Percentiles rank a stretch among this genome's conserved stretches.
These are phyloP conservation scores for Xenus cinereus DNA, from an alignment of 2,113 vertebrate genomes.

Conservation along the genomic window DNA sequence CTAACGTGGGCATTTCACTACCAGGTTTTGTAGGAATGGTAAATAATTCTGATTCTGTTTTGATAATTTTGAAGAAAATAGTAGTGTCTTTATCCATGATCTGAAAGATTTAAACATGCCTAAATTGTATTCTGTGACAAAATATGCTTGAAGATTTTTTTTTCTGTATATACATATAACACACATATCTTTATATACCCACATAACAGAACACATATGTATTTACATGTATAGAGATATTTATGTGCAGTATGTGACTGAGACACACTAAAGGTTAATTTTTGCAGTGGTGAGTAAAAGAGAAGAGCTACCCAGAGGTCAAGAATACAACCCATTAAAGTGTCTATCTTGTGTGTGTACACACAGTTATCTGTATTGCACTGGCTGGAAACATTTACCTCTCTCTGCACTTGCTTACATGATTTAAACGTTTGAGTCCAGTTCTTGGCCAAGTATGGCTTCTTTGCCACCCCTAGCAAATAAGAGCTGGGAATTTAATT, in stretches of 20 bases:
- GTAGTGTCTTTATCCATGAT: not conserved
- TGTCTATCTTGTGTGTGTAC: not conserved
- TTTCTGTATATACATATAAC: not conserved
- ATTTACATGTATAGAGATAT: not conserved
- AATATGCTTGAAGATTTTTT: not conserved
- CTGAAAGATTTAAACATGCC: not conserved
- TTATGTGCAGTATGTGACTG: not conserved
- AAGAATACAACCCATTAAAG: not conserved
- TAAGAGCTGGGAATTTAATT: not conserved
- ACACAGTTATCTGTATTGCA: not conserved
- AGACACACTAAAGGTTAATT: not conserved
- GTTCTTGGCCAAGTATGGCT: not conserved
- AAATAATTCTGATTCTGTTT: not conserved
- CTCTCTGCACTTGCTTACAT: not conserved
- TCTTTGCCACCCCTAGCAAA: not conserved
- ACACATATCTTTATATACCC: not conserved
- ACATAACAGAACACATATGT: not conserved
- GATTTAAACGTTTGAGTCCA: not conserved
- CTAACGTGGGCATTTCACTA: not conserved
- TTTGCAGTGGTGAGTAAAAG: not conserved
- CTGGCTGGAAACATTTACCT: not conserved
- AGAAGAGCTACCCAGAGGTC: not conserved
- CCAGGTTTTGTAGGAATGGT: not conserved
- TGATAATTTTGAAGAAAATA: not conserved
- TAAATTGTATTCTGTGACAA: not conserved